Evolutionary conservation across 2,113 vertebrate species (phyloP).

Genomic region (Ursus arctos): DNA sequence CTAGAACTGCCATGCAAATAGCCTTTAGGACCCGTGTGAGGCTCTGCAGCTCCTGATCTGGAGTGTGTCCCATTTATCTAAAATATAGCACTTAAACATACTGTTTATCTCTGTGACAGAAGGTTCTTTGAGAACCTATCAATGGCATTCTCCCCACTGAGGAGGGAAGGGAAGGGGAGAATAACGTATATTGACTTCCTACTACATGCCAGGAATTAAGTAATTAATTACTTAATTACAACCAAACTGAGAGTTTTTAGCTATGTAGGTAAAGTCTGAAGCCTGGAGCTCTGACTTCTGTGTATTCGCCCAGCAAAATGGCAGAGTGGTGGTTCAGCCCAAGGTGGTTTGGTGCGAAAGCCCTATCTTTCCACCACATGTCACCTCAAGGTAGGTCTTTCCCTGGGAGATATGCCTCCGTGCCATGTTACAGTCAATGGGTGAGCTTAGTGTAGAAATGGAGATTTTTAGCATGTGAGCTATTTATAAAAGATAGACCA

Average conservation of each 20-base stretch:
- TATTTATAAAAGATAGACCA: background rate
- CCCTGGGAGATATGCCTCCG: background rate
- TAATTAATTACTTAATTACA: background rate
- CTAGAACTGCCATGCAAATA: too few species aligned
- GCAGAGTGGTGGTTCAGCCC: background rate
- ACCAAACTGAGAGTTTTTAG: background rate
- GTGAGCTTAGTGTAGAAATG: background rate
- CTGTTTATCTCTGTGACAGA: background rate
- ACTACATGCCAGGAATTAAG: background rate
- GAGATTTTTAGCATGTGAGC: background rate
- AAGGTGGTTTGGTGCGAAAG: background rate
- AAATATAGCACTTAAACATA: background rate
- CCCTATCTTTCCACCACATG: background rate
- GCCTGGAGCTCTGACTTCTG: background rate
- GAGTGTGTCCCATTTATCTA: background rate
- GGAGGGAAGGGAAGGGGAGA: background rate
- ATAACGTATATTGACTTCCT: background rate
- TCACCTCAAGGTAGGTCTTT: background rate
- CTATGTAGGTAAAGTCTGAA: background rate
- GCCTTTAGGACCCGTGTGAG: background rate
- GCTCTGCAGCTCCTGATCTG: background rate
- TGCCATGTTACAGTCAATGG: background rate
- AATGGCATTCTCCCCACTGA: background rate
- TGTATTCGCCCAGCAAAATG: background rate
- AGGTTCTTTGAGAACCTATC: background rate